Base-by-base conservation (phyloP, 2,888 invertebrate species). In the Euplexia lucipara region DNA sequence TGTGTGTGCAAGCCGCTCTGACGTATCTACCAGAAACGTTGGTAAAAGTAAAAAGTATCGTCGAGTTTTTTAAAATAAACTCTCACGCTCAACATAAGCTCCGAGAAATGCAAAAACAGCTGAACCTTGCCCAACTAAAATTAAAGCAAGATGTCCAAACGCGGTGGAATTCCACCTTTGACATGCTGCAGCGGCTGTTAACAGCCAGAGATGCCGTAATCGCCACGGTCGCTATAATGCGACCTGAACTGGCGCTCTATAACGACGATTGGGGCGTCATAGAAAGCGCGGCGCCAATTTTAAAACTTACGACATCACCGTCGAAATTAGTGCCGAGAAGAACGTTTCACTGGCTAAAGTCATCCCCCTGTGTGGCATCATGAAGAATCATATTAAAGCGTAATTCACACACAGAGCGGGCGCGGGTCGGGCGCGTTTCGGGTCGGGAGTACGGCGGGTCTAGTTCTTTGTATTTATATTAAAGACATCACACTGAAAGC, bases 81-180 rank as follows among this genome's bases (percentile, higher is more conserved):
- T 47, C 56, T 48, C 48, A 57, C 22, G 34, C 48, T 35, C 35
- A 57, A 26, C 18, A 47, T 35, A 35, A 47, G 16, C 18, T 48
- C 2, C 9, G 35, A 37, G 44, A 60, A 2, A 60, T 53, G 54
- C 44, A 60, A 35, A 60, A 60, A 34, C 41, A 52, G 30, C 42
- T 53, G 35, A 60, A 60, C 54, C 44, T 44, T 18, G 44, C 26
- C n/a, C 26, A 44, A 30, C 35, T 54, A 20, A 60, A 60, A 10
- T 41, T 60, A 30, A 60, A 60, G 34, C 53, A 60, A 53, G 44
- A 60, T 35, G 60, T 60, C 1, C 34, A 0, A 53, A 60, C 60
- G 22, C 34, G 60, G 39, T 59, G 52, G 59, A 59, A 42, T 52
- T 59, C 49, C 12, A 48, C 57, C 1, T 54, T 41, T 7, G 41